Conservation (phyloP, 2,113 vertebrate species). For the Pomatostomus ruficeps region DNA sequence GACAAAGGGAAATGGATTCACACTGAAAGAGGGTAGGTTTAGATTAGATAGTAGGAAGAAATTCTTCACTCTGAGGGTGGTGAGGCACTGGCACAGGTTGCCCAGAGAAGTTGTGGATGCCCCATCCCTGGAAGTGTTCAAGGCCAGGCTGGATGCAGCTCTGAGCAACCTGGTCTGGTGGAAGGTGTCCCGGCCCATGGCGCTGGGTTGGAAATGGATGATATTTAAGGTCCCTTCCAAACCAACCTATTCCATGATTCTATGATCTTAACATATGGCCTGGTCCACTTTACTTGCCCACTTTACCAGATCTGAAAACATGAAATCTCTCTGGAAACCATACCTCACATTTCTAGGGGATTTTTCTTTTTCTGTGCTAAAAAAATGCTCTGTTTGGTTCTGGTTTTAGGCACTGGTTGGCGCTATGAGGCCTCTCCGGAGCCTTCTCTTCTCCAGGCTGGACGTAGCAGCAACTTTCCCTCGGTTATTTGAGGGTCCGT, state of each 20-base stretch:
- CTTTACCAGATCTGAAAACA: not conserved
- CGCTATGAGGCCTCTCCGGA: not conserved
- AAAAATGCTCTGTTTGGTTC: not conserved
- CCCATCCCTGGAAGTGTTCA: too few relatives aligned
- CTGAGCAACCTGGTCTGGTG: not conserved
- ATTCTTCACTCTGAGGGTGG: not conserved
- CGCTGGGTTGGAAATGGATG: not conserved
- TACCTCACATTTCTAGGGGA: rapidly evolving
- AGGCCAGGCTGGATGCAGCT: not conserved
- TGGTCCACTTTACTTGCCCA: rapidly evolving
- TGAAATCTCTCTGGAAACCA: not conserved
- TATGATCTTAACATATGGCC: not conserved
- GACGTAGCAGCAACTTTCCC: too few relatives aligned
- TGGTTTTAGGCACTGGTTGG: not conserved
- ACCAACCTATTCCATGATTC: not conserved
- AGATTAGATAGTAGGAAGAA: not conserved
- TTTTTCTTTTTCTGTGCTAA: not conserved
- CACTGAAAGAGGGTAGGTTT: not conserved
- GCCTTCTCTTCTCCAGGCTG: too few relatives aligned
- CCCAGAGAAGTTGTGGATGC: not conserved
- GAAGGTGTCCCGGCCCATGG: too few relatives aligned
- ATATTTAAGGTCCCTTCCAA: not conserved
- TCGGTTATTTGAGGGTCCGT: not conserved
- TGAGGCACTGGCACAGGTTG: not conserved
- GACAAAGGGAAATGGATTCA: not conserved